These are phyloP conservation scores for Drosophila aldrichi DNA, from an alignment of 2,888 invertebrate species.

Conservation along the genomic window DNA sequence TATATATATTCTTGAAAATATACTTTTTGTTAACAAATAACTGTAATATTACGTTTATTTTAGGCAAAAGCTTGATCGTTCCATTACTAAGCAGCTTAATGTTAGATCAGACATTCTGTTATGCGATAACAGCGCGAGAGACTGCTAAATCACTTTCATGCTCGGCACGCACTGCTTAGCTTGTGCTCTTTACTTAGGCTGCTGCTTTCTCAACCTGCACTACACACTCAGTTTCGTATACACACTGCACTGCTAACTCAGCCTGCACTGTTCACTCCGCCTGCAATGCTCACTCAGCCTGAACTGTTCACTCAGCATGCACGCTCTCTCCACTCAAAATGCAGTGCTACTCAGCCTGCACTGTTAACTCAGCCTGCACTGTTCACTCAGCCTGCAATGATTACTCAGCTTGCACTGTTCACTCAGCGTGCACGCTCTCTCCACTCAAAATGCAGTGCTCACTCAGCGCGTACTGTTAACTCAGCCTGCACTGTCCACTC, in stretches of 20 bases:
- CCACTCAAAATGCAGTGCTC: constrained; percentile 37
- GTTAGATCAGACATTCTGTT: neutral
- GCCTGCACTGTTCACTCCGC: neutral
- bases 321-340: too few species aligned
- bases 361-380: neutral
- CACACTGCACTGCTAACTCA: neutral
- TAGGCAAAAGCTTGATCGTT: neutral
- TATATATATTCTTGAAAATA: neutral
- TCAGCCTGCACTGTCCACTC: too few species aligned
- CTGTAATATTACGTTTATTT: neutral
- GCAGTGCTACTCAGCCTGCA: neutral
- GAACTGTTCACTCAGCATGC: neutral
- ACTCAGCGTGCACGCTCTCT: neutral
- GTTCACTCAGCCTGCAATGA: neutral
- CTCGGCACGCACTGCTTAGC: too few species aligned
- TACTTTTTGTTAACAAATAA: neutral
- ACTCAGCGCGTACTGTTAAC: too few species aligned
- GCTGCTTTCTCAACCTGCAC: neutral
- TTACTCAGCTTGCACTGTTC: neutral
- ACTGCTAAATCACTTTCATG: neutral
- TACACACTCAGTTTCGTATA: neutral
- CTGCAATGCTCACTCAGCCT: neutral
- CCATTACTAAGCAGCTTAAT: neutral
- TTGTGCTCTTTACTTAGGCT: neutral
- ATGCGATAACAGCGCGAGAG: neutral